Evolutionary conservation across 1,140 invertebrate species (phyloP), one percentile per base, ranked within the genome.

Genomic region (Battus philenor): DNA sequence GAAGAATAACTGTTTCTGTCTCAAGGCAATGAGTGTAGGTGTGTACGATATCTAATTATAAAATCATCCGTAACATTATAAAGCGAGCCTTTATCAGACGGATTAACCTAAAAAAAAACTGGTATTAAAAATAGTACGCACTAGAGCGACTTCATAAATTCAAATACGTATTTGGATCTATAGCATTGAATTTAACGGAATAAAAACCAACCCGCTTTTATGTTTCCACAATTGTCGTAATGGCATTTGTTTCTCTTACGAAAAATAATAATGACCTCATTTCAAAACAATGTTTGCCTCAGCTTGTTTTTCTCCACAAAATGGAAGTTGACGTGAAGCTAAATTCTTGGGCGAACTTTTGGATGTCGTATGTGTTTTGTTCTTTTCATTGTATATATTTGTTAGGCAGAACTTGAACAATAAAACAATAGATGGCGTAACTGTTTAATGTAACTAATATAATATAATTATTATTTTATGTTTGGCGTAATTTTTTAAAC

Each of bases 331-430:
- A 41, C 38, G 38, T 41, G 10, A 29, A 41, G 38, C 38, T 41
- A 41, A 41, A 41, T 41, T 41, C 38, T 27, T 41, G 13, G 8
- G 38, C 12, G 13, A 41, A 41, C 38, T 41, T 41, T 41, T 41
- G 38, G 38, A 41, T 41, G 38, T 41, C 38, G 38, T 41, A 26
- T 41, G 13, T 41, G 38, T 41, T 41, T 41, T 41, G 38, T 41
- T 41, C 38, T 41, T 41, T 41, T 41, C 38, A 41, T 27, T 41
- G 38, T 29, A 10, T 41, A 41, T 29, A 29, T 41, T 41, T 41
- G 38, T 41, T 41, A 29, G 38, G 38, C 38, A 29, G n/a, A 41
- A 41, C 12, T 41, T 41, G 17, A 41, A 41, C 38, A 41, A 41
- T 41, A 41, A 41, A 41, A 41, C 24, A 41, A 41, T 29, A 41